Percentiles rank a stretch among this genome's conserved stretches.
Evolutionary conservation across 1,140 invertebrate species (phyloP).

Genomic region (Venustaconcha ellipsiformis): DNA sequence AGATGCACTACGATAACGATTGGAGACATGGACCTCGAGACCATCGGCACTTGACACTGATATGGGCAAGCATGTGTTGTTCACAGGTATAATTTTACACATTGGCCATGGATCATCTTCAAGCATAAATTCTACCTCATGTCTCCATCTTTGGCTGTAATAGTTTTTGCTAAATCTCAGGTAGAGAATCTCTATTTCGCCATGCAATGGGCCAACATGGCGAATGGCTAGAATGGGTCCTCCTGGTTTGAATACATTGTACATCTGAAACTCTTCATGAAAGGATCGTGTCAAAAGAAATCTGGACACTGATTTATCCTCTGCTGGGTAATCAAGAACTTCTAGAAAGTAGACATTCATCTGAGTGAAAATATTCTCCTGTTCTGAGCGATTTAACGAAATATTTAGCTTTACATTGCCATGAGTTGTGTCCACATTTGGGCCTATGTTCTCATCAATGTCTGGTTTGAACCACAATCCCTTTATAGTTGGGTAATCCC

Average conservation of each 20-base stretch:
- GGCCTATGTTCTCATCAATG: slow-evolving; percentile 34
- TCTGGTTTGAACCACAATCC: slow-evolving; percentile 48
- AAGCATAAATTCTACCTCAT: slow-evolving; percentile 47
- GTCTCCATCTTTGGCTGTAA: slow-evolving; percentile 35
- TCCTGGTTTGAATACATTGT: slow-evolving; percentile 42
- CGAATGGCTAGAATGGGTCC: slow-evolving; percentile 35
- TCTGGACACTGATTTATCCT: slow-evolving; percentile 46
- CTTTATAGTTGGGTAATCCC: slow-evolving; percentile 42
- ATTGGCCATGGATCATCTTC: slow-evolving; percentile 49
- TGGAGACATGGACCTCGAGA: slow-evolving; percentile 14
- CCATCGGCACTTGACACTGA: slow-evolving; percentile 6
- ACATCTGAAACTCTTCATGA: slow-evolving; percentile 37
- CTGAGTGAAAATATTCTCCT: slow-evolving; percentile 42
- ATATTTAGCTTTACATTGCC: slow-evolving; percentile 47
- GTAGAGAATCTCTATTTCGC: slow-evolving; percentile 30
- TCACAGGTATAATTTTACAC: slow-evolving; percentile 37
- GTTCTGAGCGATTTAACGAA: slow-evolving; percentile 29
- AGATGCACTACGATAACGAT: slow-evolving; percentile 37
- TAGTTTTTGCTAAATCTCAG: slow-evolving; percentile 39
- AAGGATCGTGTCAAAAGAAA: slow-evolving; percentile 38
- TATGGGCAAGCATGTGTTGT: slow-evolving; percentile 26
- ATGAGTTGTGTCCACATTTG: slow-evolving; percentile 30
- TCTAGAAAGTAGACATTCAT: slow-evolving; percentile 49
- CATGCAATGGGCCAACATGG: slow-evolving; percentile 18
- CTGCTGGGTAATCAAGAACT: slow-evolving; percentile 44